phyloP scores from a whole-genome alignment of 2,888 invertebrate species.

The Prosopocoilus inquinatus region DNA sequence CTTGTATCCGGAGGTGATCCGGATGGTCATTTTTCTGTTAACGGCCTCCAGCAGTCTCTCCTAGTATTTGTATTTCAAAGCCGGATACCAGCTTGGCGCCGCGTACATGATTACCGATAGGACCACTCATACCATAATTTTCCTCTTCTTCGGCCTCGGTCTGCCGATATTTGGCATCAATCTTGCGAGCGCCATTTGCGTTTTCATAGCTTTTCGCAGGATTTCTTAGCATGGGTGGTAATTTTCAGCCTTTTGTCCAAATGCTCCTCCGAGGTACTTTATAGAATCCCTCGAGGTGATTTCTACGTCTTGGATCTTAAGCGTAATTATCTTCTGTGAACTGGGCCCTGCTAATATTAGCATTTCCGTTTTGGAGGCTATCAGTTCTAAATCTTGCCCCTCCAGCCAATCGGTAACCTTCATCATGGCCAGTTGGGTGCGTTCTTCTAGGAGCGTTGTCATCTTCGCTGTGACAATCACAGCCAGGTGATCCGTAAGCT shows the following conservation, averaged over 20 bases:
- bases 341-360: constrained; percentile 13
- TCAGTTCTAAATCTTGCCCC: background rate
- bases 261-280: constrained; percentile 10
- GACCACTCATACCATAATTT: background rate
- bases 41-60: background rate
- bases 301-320: background rate
- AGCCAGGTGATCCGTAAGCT: too few relatives aligned
- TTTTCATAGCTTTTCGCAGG: background rate
- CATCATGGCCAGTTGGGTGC: constrained; percentile 1
- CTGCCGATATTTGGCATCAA: constrained; percentile 5
- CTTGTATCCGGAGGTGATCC: constrained; percentile 8
- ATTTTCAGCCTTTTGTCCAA: background rate
- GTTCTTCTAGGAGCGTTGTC: background rate
- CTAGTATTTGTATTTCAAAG: constrained; percentile 1
- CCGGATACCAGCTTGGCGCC: constrained; percentile 5
- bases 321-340: constrained; percentile 6
- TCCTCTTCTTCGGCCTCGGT: constrained; percentile 3
- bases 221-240: constrained; percentile 3
- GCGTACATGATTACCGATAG: constrained; percentile 12
- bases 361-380: constrained; percentile 13
- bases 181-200: constrained; percentile 2
- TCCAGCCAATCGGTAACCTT: constrained; percentile 5
- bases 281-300: background rate
- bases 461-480: too few relatives aligned
- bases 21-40: constrained; percentile 4